These are phyloP conservation scores for Cenopis cana DNA, from an alignment of 2,888 invertebrate genomes.

Conservation along the genomic window DNA sequence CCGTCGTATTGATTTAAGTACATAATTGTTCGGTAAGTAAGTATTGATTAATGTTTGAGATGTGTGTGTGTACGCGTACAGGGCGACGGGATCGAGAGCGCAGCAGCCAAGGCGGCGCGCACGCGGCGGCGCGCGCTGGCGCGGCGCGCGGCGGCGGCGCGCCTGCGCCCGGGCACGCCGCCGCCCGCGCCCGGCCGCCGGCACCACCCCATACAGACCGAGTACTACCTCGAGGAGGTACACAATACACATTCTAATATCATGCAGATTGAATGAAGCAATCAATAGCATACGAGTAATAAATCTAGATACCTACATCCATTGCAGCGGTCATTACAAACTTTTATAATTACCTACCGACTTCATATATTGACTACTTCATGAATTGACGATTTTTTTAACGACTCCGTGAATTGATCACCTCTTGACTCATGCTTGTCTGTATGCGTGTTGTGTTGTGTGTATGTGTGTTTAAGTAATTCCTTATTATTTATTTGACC, in stretches of 20 bases:
- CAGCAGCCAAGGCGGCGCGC: slow-evolving; percentile 69
- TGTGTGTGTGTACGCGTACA: too few relatives aligned
- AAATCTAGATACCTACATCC: too few relatives aligned
- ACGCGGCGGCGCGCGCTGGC: slow-evolving; percentile 89
- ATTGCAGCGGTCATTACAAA: too few relatives aligned
- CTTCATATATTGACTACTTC: too few relatives aligned
- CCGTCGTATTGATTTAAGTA: not conserved
- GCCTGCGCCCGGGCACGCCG: slow-evolving; percentile 88
- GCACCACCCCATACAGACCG: slow-evolving; percentile 96
- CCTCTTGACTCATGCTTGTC: too few relatives aligned
- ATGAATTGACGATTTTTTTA: too few relatives aligned
- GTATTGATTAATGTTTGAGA: not conserved
- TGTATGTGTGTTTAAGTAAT: too few relatives aligned
- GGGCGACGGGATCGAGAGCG: slow-evolving; percentile 78
- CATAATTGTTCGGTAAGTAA: too few relatives aligned
- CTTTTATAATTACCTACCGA: too few relatives aligned
- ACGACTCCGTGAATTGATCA: too few relatives aligned
- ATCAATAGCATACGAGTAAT: not conserved
- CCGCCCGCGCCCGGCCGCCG: slow-evolving; percentile 93
- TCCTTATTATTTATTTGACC: not conserved
- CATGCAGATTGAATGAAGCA: not conserved
- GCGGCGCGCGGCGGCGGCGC: slow-evolving; percentile 90
- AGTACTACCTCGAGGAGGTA: slow-evolving; percentile 94
- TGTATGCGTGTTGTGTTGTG: too few relatives aligned
- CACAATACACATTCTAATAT: slow-evolving; percentile 12